Conservation (phyloP, 2,888 invertebrate genomes). For the Hedychridium roseum region DNA sequence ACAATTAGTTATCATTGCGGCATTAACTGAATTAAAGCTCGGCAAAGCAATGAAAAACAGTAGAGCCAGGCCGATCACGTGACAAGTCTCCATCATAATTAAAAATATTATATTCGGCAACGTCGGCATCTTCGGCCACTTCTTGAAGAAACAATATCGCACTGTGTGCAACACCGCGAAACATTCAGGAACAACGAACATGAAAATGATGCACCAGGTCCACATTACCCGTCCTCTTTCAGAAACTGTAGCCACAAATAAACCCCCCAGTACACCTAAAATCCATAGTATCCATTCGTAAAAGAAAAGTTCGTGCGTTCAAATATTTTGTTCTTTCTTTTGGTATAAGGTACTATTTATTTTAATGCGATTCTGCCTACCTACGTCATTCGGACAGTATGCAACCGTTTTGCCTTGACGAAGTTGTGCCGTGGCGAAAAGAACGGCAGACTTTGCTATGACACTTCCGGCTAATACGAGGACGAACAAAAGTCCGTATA, state of each 20-base stretch:
- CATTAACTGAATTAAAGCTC: slow-evolving; percentile 81
- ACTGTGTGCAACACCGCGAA: slow-evolving; percentile 76
- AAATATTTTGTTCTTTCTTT: slow-evolving; percentile 5
- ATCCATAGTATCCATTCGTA: no score
- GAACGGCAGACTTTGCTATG: slow-evolving; percentile 75
- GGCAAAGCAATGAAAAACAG: slow-evolving; percentile 81
- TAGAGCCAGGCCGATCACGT: slow-evolving; percentile 79
- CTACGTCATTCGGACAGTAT: slow-evolving; percentile 69
- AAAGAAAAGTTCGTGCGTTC: slow-evolving; percentile 48
- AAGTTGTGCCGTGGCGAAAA: slow-evolving; percentile 79
- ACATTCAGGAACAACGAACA: slow-evolving; percentile 80
- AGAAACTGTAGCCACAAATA: slow-evolving; percentile 70
- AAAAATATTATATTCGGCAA: slow-evolving; percentile 69
- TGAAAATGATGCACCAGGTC: slow-evolving; percentile 82
- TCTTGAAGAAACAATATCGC: slow-evolving; percentile 79
- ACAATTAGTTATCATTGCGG: slow-evolving; percentile 84
- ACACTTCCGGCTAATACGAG: slow-evolving; percentile 75
- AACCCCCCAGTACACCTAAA: no score
- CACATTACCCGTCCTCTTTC: slow-evolving; percentile 75
- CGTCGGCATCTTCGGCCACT: slow-evolving; percentile 67
- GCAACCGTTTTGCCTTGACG: slow-evolving; percentile 66
- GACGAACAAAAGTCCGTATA: slow-evolving; percentile 74
- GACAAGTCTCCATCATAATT: slow-evolving; percentile 78
- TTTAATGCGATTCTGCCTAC: slow-evolving; percentile 45
- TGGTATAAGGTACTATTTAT: neutral